phyloP scores from a whole-genome alignment of 2,113 vertebrate genomes.

The Coreoperca whiteheadi region DNA sequence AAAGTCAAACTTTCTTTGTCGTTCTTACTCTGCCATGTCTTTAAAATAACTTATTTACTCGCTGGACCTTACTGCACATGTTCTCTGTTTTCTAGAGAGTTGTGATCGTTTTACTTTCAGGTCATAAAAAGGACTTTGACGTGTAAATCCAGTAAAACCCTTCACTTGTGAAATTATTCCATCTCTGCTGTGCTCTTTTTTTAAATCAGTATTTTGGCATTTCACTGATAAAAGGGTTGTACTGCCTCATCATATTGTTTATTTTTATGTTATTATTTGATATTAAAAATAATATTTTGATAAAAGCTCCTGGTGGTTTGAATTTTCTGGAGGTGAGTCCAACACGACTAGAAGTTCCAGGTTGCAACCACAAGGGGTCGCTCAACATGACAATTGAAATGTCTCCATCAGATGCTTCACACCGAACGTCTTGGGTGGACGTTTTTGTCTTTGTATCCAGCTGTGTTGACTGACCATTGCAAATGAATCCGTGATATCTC shows the following conservation, averaged over 20 bases:
- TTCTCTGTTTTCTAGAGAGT: constrained; percentile 77
- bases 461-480: background rate
- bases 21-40: background rate
- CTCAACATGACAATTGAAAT: background rate
- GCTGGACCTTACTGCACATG: constrained; percentile 14
- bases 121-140: constrained; percentile 15
- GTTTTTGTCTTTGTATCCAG: background rate
- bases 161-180: background rate
- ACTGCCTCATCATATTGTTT: constrained; percentile 30
- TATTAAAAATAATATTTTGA: constrained; percentile 76
- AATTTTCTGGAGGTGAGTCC: background rate
- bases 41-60: constrained; percentile 56
- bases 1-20: background rate
- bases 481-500: background rate
- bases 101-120: background rate
- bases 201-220: background rate
- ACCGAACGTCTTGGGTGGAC: background rate
- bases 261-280: constrained; percentile 70
- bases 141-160: background rate
- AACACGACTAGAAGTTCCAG: background rate
- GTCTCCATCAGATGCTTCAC: background rate
- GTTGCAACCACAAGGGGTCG: constrained; percentile 25
- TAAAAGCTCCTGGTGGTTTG: constrained; percentile 38
- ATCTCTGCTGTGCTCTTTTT: background rate
- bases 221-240: constrained; percentile 1